A percentile compares a stretch with the other conserved stretches of the same genome.
These are phyloP conservation scores for Saimiri boliviensis DNA, from an alignment of 2,113 vertebrate genomes.

Conservation along the genomic window DNA sequence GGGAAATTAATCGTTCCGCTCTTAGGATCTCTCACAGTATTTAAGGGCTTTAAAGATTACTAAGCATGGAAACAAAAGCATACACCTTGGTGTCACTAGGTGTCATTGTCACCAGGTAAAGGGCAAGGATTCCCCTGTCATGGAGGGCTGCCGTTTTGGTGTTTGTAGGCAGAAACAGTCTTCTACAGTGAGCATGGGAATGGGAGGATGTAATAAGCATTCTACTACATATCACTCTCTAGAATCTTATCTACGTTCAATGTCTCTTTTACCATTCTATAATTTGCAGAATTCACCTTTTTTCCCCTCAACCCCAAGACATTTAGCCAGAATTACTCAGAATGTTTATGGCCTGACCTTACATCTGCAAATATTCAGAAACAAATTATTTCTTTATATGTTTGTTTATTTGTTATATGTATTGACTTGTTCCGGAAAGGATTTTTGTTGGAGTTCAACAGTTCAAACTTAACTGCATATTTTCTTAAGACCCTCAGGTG, in stretches of 20 bases:
- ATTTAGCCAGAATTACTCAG: slow-evolving; percentile 31
- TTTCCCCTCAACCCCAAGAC: neutral
- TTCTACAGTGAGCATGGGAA: neutral
- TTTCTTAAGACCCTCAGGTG: neutral
- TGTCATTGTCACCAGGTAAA: neutral
- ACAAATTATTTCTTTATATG: neutral
- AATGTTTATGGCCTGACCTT: neutral
- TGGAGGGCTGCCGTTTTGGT: neutral
- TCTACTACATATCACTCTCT: neutral
- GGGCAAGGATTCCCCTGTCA: neutral
- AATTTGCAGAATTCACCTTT: slow-evolving; percentile 41
- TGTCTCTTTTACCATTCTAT: neutral
- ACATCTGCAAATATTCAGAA: slow-evolving; percentile 12
- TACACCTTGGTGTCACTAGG: neutral
- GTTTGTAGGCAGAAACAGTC: neutral
- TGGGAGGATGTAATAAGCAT: neutral
- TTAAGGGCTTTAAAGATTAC: slow-evolving; percentile 2
- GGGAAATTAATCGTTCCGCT: slow-evolving; percentile 28
- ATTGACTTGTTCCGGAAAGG: neutral
- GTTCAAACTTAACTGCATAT: neutral
- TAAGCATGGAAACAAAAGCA: slow-evolving; percentile 34
- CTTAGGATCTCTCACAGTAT: slow-evolving; percentile 17
- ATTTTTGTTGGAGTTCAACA: neutral
- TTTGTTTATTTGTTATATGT: neutral
- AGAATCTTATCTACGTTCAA: neutral